Evolutionary conservation across 2,797 vertebrate genomes (phyloP), one percentile per base, ranked within the genome.

Genomic region (Enteromius argenteus): DNA sequence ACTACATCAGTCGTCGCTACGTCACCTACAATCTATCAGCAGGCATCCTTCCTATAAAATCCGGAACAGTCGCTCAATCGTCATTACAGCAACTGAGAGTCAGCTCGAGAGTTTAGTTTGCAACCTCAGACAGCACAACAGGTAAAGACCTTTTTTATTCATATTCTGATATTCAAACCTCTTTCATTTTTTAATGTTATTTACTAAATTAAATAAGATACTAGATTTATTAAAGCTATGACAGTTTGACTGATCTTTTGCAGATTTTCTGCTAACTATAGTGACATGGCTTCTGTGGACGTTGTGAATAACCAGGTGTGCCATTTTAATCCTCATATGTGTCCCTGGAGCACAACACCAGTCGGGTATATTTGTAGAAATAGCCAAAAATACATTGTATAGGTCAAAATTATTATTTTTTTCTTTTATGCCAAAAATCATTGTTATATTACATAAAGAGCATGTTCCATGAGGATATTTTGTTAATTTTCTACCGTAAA

Each of bases 241-340:
- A 78, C 39, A 30, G 3, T 32, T 67, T 67, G 2, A 66, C 49
- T 39, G 10, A 23, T 75, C 30, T 75, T 19, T 62, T 73, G 30
- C 56, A 49, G 69, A 62, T 74, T 62, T 66, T 81, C 17, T 74
- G 3, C 8, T 51, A 39, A 30, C 13, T 66, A 30, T 46, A 66
- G 44, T 30, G 35, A 68, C 60, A 83, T 83, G 81, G 81, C 17
- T 68, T 77, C 62, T 44, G 15, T 46, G n/a, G 73, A 83, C 4
- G 19, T 42, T 56, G 27, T 77, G 62, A 58, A 30, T 68, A 83
- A 77, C 49, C 72, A 76, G 81, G 81, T 83, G 19, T 53, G 64
- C 27, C 23, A 35, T 75, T 44, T 71, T 21, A 39, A 39, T 30
- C 1, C 8, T 69, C 27, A 14, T 58, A 8, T 53, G 17, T 21